Evolutionary conservation across 30 jellyfish, hydroid and myxozoan genomes (phyloP).

Genomic region (Hydractinia echinata): DNA sequence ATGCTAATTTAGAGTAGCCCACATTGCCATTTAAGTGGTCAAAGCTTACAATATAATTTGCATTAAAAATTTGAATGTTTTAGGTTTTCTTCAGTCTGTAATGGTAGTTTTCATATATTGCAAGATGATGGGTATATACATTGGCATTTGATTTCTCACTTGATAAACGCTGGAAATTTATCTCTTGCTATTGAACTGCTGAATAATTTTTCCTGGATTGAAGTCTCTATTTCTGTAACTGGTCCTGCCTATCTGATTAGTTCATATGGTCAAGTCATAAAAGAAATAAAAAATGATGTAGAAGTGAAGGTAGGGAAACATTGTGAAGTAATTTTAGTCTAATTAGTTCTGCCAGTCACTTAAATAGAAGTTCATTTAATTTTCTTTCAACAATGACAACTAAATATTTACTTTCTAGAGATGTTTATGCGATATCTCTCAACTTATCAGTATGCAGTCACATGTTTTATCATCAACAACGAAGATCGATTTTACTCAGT

Average conservation of each 20-base stretch:
- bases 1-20: too few relatives aligned
- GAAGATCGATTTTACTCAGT: constrained; percentile 31
- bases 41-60: neutral
- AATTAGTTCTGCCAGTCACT: neutral
- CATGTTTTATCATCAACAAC: constrained; percentile 7
- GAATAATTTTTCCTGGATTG: constrained; percentile 54
- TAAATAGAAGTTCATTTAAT: neutral
- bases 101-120: constrained; percentile 6
- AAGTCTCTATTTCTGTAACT: constrained; percentile 32
- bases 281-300: neutral
- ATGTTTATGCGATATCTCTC: constrained; percentile 4
- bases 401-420: neutral
- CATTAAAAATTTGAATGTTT: neutral
- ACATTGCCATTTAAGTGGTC: too few relatives aligned
- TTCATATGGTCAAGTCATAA: constrained; percentile 39
- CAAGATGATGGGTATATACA: constrained; percentile 54
- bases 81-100: constrained; percentile 2
- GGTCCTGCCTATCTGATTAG: constrained; percentile 84
- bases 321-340: neutral
- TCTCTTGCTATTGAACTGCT: constrained; percentile 51
- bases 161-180: constrained; percentile 42
- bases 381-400: too few relatives aligned
- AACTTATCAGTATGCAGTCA: constrained; percentile 27
- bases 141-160: constrained; percentile 59
- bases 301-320: neutral